Evolutionary conservation across 2,888 invertebrate genomes (phyloP).

Genomic region (Brachyptera risi): DNA sequence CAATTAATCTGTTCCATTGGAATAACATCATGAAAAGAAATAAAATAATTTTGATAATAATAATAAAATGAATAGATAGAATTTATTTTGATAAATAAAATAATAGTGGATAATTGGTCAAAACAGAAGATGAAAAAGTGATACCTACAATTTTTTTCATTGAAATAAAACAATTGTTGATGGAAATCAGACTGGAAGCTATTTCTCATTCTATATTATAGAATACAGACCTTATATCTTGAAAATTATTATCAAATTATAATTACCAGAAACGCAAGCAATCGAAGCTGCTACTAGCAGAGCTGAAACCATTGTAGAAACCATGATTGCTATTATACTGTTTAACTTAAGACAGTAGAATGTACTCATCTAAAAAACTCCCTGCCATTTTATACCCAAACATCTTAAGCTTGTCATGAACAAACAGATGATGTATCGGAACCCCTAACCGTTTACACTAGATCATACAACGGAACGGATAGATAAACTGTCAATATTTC

Average conservation of each 20-base stretch:
- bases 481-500: too few species aligned
- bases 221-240: neutral
- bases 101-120: neutral
- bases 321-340: neutral
- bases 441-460: too few species aligned
- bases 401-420: too few species aligned
- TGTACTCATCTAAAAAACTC: neutral
- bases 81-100: too few species aligned
- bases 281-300: neutral
- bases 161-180: neutral
- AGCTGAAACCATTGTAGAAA: neutral
- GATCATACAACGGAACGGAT: too few species aligned
- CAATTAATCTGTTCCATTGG: too few species aligned
- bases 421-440: too few species aligned
- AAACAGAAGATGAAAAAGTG: neutral
- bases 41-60: too few species aligned
- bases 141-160: neutral
- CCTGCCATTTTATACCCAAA: neutral
- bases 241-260: neutral
- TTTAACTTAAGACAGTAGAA: neutral
- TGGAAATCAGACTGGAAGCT: neutral
- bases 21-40: too few species aligned
- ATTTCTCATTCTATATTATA: neutral
- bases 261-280: neutral
- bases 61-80: too few species aligned